phyloP scores from a whole-genome alignment of 2,113 vertebrate genomes.

The Daubentonia madagascariensis region DNA sequence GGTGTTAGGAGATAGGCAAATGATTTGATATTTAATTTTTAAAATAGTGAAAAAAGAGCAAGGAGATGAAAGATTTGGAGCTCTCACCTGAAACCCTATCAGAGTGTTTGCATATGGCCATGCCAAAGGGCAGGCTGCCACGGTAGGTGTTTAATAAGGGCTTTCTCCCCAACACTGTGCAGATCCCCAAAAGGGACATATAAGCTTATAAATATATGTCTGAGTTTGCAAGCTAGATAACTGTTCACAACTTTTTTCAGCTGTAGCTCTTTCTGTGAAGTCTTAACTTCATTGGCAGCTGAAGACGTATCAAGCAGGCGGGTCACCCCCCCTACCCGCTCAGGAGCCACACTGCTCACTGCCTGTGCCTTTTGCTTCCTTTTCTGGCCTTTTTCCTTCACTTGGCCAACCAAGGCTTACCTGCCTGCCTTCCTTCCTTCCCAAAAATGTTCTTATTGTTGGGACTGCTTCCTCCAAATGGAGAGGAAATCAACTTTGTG shows the following conservation, averaged over 20 bases:
- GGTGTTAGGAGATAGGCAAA: background rate
- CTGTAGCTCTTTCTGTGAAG: background rate
- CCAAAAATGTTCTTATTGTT: too few species aligned
- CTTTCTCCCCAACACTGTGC: background rate
- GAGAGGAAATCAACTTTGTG: background rate
- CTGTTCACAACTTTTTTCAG: background rate
- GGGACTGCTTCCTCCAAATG: background rate
- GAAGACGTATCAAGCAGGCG: background rate
- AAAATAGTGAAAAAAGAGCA: background rate
- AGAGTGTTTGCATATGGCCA: background rate
- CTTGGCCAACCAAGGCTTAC: background rate
- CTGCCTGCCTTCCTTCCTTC: too few species aligned
- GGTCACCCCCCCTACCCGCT: too few species aligned
- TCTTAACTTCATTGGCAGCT: background rate
- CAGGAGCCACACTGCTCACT: background rate
- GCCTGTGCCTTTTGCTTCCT: background rate
- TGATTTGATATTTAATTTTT: background rate
- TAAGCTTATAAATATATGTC: background rate
- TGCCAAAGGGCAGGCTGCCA: background rate
- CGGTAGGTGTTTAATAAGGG: background rate
- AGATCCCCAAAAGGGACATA: background rate
- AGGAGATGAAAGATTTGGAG: background rate
- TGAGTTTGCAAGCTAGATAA: background rate
- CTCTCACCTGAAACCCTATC: background rate
- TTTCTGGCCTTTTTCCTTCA: background rate